phyloP scores from a whole-genome alignment of 2,888 invertebrate genomes.

The Zelleria hepariella region DNA sequence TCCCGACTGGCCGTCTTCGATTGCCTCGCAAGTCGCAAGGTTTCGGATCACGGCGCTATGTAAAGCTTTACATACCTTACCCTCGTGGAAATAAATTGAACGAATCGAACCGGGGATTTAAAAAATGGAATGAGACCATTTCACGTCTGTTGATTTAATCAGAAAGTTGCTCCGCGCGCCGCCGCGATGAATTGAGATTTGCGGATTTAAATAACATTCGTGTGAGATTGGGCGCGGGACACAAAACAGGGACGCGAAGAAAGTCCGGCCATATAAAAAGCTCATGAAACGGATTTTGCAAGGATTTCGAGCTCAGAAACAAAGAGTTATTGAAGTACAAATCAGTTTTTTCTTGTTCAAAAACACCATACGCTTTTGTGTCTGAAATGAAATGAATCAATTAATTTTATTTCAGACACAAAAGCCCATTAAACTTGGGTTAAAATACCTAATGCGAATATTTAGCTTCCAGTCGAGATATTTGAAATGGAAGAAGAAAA shows the following conservation, averaged over 20 bases:
- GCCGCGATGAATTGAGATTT: background rate
- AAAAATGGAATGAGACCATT: background rate
- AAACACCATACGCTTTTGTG: too few species aligned
- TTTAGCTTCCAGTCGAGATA: background rate
- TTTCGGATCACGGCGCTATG: slow-evolving; percentile 1
- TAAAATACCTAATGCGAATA: too few species aligned
- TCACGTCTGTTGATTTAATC: slow-evolving; percentile 6
- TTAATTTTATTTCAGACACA: too few species aligned
- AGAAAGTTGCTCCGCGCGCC: background rate
- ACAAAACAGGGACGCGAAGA: background rate
- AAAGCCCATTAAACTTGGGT: too few species aligned
- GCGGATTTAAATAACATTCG: background rate
- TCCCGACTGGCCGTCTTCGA: slow-evolving; percentile 56
- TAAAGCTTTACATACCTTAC: background rate
- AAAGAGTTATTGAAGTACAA: too few species aligned
- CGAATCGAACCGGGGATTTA: slow-evolving; percentile 4
- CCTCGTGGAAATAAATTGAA: slow-evolving; percentile 3
- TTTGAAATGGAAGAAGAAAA: too few species aligned
- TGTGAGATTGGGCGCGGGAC: background rate
- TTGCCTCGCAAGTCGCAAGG: slow-evolving; percentile 35
- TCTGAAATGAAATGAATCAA: too few species aligned
- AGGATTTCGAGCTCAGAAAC: too few species aligned
- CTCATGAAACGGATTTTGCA: too few species aligned
- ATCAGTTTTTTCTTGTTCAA: too few species aligned
- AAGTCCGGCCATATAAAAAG: background rate